Evolutionary conservation across 1,140 invertebrate species (phyloP).

Genomic region (Tribolium madens): DNA sequence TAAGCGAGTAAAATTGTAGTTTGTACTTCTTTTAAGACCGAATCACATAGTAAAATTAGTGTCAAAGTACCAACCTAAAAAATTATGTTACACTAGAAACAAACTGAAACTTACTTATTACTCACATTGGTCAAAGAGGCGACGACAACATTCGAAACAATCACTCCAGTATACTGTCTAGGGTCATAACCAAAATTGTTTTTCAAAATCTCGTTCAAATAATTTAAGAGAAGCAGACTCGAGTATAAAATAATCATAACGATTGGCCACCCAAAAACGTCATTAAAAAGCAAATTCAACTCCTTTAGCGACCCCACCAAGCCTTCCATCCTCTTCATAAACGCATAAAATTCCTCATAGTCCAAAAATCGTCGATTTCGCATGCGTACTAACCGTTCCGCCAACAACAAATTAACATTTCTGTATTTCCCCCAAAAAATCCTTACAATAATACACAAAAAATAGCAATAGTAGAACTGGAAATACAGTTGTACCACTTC

Average conservation of each 20-base stretch:
- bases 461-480: slow-evolving; percentile 13
- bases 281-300: background rate
- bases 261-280: slow-evolving; percentile 28
- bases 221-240: background rate
- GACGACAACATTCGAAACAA: background rate
- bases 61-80: background rate
- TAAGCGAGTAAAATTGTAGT: background rate
- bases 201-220: slow-evolving; percentile 24
- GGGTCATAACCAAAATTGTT: slow-evolving; percentile 18
- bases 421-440: background rate
- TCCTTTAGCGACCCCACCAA: background rate
- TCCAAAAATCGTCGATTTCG: background rate
- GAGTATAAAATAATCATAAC: slow-evolving; percentile 6
- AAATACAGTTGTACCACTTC: slow-evolving; percentile 15
- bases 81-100: too few relatives aligned
- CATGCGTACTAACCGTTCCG: background rate
- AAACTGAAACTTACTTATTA: too few relatives aligned
- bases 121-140: background rate
- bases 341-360: background rate
- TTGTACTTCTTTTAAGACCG: background rate
- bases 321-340: background rate
- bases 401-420: background rate
- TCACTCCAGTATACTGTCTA: background rate
- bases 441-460: background rate
- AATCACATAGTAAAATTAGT: slow-evolving; percentile 10